A percentile compares a stretch with the other conserved stretches of the same genome.
Conservation (phyloP, 1,140 invertebrate genomes). For the Adoxophyes honmai region DNA sequence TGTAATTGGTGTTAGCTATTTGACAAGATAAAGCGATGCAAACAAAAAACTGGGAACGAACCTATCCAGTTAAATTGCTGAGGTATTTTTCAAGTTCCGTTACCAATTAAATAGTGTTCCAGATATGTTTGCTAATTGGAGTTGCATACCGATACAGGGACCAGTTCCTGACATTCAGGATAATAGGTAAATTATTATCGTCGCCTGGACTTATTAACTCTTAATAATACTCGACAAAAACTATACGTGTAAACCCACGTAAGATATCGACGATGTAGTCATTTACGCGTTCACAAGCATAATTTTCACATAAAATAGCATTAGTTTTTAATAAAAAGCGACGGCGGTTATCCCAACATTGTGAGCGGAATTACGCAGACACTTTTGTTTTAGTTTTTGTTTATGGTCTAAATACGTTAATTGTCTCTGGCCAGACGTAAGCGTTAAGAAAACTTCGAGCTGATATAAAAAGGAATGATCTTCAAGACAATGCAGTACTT, state of each 20-base stretch:
- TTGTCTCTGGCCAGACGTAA: not conserved
- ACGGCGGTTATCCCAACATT: conserved; percentile 4
- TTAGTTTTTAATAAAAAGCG: conserved; percentile 29
- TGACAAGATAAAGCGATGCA: no score
- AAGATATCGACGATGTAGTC: not conserved
- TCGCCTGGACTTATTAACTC: conserved; percentile 25
- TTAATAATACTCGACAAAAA: conserved; percentile 15
- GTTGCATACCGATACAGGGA: not conserved
- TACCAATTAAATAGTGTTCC: not conserved
- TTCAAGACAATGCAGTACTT: no score
- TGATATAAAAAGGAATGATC: not conserved
- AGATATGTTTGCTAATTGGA: conserved; percentile 1
- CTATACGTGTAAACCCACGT: not conserved
- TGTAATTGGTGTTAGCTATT: no score
- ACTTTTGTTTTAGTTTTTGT: conserved; percentile 22
- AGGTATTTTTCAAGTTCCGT: no score
- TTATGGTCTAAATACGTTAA: conserved; percentile 6
- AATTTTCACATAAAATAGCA: conserved; percentile 35
- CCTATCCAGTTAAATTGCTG: no score
- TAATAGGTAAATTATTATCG: conserved; percentile 31
- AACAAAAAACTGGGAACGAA: no score
- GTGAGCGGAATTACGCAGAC: not conserved
- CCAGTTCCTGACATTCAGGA: conserved; percentile 25
- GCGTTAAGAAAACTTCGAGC: not conserved
- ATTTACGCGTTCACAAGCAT: conserved; percentile 31